Base-by-base conservation (phyloP, 2,797 vertebrate genomes). In the Loris lydekkerianus region DNA sequence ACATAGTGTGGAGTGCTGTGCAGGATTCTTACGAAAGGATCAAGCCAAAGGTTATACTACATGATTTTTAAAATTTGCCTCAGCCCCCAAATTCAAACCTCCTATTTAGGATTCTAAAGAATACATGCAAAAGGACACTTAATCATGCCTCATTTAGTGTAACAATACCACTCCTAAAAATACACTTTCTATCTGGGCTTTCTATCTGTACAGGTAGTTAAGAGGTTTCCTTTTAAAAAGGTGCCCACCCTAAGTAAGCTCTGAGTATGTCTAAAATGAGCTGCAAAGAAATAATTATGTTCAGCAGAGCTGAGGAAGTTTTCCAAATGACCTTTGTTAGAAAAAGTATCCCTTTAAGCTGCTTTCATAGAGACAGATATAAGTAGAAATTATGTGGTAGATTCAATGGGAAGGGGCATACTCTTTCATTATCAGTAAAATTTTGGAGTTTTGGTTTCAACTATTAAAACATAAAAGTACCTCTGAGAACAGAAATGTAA, bases 181-280 rank as follows among this genome's bases (percentile, higher is more conserved):
- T 6, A 53, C 7, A 94, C 7, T 72, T 53, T 34, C 34, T 34
- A 34, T 34, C 14, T 17, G 80, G 75, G 7, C n/a, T 86, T 92
- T 78, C 40, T 82, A 40, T 90, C 78, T 76, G 78, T 53, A 53
- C 14, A 53, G 49, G 49, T 63, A 80, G 75, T 65, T 95, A 69
- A 93, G 56, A 95, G 63, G 37, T 58, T 84, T 82, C 67, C 56
- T 86, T 95, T 91, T 40, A 60, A 94, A 92, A 93, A 31, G 70
- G 84, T 10, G 61, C 31, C 67, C 31, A 63, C 56, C 82, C 70
- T 65, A 76, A 82, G 23, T 82, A 95, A 63, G 27, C 77, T 75
- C 25, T 92, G 49, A 85, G 61, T 90, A 93, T 31, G 37, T 65
- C 13, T 63, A 76, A 75, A 40, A 93, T 82, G 53, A 93, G 89